phyloP scores from a whole-genome alignment of 2,113 vertebrate species.

The Phalacrocorax aristotelis region DNA sequence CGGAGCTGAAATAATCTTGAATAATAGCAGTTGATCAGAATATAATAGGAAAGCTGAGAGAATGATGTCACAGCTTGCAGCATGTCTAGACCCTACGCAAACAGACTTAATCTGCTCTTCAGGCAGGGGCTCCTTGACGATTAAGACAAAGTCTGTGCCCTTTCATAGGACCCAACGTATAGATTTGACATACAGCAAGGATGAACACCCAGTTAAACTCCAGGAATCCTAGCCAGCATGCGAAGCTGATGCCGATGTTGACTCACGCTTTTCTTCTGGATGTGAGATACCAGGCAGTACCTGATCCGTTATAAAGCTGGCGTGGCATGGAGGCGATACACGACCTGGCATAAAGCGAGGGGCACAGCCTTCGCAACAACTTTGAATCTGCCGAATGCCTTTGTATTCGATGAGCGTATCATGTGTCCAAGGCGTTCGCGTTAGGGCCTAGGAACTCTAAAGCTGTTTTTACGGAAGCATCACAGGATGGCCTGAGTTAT shows the following conservation, averaged over 20 bases:
- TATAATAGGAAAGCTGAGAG: background rate
- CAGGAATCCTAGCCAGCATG: background rate
- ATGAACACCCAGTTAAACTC: background rate
- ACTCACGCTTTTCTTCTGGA: background rate
- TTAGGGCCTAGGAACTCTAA: background rate
- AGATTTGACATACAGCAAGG: background rate
- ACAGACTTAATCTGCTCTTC: background rate
- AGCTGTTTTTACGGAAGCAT: background rate
- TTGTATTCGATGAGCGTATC: accelerated
- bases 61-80: background rate
- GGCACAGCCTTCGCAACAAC: no score
- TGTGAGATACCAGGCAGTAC: background rate
- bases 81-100: background rate
- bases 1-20: background rate
- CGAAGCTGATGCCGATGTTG: accelerated
- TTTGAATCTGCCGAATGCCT: accelerated
- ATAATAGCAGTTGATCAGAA: background rate
- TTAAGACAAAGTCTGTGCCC: background rate
- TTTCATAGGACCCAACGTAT: accelerated
- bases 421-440: accelerated
- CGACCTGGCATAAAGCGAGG: background rate
- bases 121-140: background rate
- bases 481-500: background rate
- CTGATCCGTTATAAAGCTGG: background rate
- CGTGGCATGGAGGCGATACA: accelerated